A percentile compares a stretch with the other conserved stretches of the same genome.
Evolutionary conservation across 2,888 invertebrate genomes (phyloP).

Genomic region (Mechanitis mazaeus): DNA sequence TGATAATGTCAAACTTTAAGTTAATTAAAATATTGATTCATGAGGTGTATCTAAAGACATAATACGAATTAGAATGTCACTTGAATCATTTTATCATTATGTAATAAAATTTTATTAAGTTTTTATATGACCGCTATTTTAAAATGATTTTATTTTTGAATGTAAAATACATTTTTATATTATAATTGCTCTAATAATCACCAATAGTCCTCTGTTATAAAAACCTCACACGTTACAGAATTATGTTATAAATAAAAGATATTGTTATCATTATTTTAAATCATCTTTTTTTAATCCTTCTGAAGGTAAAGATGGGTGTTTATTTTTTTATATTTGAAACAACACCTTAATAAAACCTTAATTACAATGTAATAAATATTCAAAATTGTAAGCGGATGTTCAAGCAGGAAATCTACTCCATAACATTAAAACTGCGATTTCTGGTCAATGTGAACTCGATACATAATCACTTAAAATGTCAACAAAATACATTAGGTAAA

Average conservation of each 20-base stretch:
- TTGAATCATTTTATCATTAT: slow-evolving; percentile 7
- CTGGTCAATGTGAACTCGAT: slow-evolving; percentile 23
- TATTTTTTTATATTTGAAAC: background rate
- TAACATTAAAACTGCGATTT: slow-evolving; percentile 16
- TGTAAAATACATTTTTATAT: background rate
- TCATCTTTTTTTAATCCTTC: background rate
- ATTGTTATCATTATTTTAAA: background rate
- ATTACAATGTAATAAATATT: slow-evolving; percentile 4
- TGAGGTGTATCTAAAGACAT: slow-evolving; percentile 15
- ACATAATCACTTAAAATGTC: slow-evolving; percentile 39
- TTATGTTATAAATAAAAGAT: slow-evolving; percentile 4
- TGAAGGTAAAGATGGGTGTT: background rate
- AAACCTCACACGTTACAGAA: background rate
- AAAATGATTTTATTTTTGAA: background rate
- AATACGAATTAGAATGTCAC: slow-evolving; percentile 6
- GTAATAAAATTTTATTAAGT: slow-evolving; percentile 1
- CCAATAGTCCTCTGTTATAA: slow-evolving; percentile 3
- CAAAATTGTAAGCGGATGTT: slow-evolving; percentile 11
- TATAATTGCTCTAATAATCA: slow-evolving; percentile 2
- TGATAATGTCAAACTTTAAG: slow-evolving; percentile 25
- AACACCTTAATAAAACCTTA: background rate
- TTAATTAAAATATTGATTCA: slow-evolving; percentile 26
- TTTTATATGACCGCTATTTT: background rate
- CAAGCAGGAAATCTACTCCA: slow-evolving; percentile 11
- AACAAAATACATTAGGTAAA: slow-evolving; percentile 36